Evolutionary conservation across 2,113 vertebrate genomes (phyloP), one percentile per base, ranked within the genome.

Genomic region (Panthera leo): DNA sequence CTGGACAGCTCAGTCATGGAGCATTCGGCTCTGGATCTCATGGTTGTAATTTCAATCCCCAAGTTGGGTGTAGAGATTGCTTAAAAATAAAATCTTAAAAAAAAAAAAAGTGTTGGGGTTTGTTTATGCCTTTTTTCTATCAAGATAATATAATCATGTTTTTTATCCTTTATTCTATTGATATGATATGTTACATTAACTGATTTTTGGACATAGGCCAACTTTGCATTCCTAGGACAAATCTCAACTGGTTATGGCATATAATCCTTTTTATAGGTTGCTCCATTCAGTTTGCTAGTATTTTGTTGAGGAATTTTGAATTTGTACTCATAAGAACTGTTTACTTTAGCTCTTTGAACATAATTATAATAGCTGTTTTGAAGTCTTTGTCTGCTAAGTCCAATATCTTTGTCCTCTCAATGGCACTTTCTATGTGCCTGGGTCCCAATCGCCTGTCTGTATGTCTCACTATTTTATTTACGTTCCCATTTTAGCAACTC

Each of bases 281-380:
- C 78, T 89, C 21, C 21, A 78, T 96, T 93, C 55, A 51, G 5
- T 80, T 42, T 91, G 27, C 45, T 91, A 80, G 42, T 55, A 36
- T 94, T 91, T 92, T 85, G 18, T 65, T 79, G 79, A 78, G 29
- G 19, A 85, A 85, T 79, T 95, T 70, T 70, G 7, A 87, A 88
- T 55, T 21, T 36, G 23, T 70, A 65, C 29, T 84, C 25, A 61
- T 23, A 90, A 78, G 27, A 48, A 42, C 42, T 21, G 31, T 89
- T 89, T 85, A 39, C 70, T 76, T 93, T 58, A 68, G 58, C 67
- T 76, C 39, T 92, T 80, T 65, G 18, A 63, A 79, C 39, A 16
- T 79, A 23, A 79, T 90, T 96, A 55, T 53, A 70, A 63, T n/a
- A 53, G 53, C 51, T 42, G 7, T 65, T 63, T 79, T 80, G 63